Conservation (phyloP, 1,140 invertebrate species). For the Telenomus remus region DNA sequence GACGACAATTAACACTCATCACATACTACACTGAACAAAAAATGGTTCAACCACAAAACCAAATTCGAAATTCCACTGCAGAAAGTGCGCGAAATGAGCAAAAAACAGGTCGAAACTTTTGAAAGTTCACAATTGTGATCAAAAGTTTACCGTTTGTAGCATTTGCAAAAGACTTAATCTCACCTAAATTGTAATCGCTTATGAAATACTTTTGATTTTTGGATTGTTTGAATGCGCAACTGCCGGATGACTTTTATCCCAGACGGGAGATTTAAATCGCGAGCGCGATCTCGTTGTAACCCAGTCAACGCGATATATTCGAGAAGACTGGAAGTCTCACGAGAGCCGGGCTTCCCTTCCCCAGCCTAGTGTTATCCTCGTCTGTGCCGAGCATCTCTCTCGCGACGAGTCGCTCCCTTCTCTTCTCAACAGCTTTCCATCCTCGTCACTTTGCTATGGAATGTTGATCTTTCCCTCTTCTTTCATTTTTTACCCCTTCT, state of each 20-base stretch:
- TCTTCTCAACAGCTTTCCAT: slow-evolving; percentile 26
- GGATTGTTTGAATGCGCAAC: too few relatives aligned
- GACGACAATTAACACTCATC: too few relatives aligned
- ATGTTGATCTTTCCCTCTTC: slow-evolving; percentile 2
- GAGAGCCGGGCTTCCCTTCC: slow-evolving; percentile 65
- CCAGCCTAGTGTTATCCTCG: slow-evolving; percentile 26
- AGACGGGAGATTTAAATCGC: slow-evolving; percentile 62
- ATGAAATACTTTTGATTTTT: too few relatives aligned
- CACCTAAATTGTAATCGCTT: too few relatives aligned
- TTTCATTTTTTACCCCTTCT: slow-evolving; percentile 12
- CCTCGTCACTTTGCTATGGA: slow-evolving; percentile 14
- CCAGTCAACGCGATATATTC: slow-evolving; percentile 61
- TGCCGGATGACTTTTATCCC: slow-evolving; percentile 12
- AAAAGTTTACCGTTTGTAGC: too few relatives aligned
- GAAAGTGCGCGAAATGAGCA: too few relatives aligned
- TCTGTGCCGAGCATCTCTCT: slow-evolving; percentile 18
- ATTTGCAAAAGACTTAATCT: too few relatives aligned
- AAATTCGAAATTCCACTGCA: too few relatives aligned
- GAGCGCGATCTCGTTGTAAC: slow-evolving; percentile 57
- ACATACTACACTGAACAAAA: too few relatives aligned
- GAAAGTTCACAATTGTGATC: too few relatives aligned
- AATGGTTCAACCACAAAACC: too few relatives aligned
- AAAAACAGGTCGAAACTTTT: too few relatives aligned
- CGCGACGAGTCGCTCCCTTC: slow-evolving; percentile 25
- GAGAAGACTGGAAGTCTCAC: slow-evolving; percentile 68